Evolutionary conservation across 2,113 vertebrate genomes (phyloP).

Genomic region (Mesitornis unicolor): DNA sequence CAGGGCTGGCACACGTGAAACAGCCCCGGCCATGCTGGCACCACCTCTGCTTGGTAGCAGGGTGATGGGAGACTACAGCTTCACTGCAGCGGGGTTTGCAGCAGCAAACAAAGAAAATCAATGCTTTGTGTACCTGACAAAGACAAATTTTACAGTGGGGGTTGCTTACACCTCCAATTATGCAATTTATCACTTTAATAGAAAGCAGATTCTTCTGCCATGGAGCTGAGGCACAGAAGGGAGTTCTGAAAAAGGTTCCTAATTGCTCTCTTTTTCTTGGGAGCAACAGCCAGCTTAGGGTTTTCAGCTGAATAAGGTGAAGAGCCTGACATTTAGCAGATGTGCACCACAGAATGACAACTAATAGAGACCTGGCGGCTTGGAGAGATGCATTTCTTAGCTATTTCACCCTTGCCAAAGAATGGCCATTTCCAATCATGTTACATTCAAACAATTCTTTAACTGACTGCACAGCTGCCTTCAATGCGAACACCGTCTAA

Average conservation of each 20-base stretch:
- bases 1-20: background rate
- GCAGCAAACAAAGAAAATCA: conserved; percentile 39
- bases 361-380: background rate
- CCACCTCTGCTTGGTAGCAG: background rate
- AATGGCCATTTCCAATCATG: background rate
- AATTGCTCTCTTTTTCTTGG: background rate
- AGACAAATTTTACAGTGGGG: conserved; percentile 4
- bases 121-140: conserved; percentile 39
- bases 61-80: background rate
- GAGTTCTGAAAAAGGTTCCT: background rate
- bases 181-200: conserved; percentile 47
- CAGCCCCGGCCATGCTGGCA: background rate
- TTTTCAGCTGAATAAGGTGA: conserved; percentile 21
- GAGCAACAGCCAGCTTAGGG: background rate
- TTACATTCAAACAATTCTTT: background rate
- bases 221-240: conserved; percentile 17
- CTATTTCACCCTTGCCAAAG: background rate
- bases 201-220: conserved; percentile 40
- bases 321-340: conserved; percentile 25
- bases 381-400: background rate
- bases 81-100: background rate
- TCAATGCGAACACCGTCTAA: background rate
- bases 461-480: background rate
- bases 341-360: background rate
- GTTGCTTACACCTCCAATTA: conserved; percentile 42